Percentiles rank a stretch among this genome's conserved stretches.
These are phyloP conservation scores for Drosophila punjabiensis DNA, from an alignment of 1,140 invertebrate genomes.

Conservation along the genomic window DNA sequence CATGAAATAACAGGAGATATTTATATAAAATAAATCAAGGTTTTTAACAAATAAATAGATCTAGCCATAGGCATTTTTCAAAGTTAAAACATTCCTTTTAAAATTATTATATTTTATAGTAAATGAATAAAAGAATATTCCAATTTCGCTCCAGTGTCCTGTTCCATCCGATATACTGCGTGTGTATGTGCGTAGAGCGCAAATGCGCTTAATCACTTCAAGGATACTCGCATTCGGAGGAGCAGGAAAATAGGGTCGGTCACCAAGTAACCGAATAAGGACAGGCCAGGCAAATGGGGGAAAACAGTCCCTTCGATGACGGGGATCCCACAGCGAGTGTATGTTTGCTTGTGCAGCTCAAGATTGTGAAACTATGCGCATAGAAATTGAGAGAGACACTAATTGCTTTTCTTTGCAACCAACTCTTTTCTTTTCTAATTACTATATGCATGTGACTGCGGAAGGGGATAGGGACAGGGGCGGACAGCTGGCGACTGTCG, in stretches of 20 bases:
- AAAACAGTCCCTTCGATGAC: slow-evolving; percentile 17
- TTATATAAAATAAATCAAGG: background rate
- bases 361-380: slow-evolving; percentile 65
- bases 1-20: background rate
- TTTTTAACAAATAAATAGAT: background rate
- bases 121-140: too few species aligned
- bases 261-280: slow-evolving; percentile 59
- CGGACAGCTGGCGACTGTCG: slow-evolving; percentile 79
- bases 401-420: slow-evolving; percentile 80
- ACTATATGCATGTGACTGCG: slow-evolving; percentile 62
- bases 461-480: background rate
- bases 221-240: slow-evolving; percentile 25
- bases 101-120: too few species aligned
- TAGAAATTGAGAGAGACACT: slow-evolving; percentile 83
- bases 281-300: slow-evolving; percentile 16
- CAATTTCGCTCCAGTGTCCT: slow-evolving; percentile 21
- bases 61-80: background rate
- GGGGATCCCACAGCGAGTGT: slow-evolving; percentile 20
- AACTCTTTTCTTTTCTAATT: slow-evolving; percentile 84
- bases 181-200: slow-evolving; percentile 41
- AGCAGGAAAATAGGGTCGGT: slow-evolving; percentile 38
- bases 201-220: slow-evolving; percentile 78
- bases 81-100: background rate
- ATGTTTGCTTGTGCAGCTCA: slow-evolving; percentile 59
- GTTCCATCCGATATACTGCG: slow-evolving; percentile 25